Base-by-base conservation (phyloP, 2,797 vertebrate species). In the Falco berigora region DNA sequence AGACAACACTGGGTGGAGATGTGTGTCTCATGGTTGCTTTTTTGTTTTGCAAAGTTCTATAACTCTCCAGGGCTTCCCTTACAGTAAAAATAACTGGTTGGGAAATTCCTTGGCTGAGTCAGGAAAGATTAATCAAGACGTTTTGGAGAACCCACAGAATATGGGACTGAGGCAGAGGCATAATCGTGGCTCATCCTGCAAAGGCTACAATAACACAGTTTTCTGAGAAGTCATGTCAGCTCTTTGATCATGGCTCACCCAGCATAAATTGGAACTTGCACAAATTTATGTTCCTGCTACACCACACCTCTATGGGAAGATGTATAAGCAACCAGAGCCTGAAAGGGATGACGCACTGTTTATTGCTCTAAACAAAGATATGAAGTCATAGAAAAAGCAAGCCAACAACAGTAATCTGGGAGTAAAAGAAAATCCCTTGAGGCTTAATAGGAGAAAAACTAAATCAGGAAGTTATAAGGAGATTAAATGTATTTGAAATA, bases 51-150 rank as follows among this genome's bases (percentile, higher is more conserved):
- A 86, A 88, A 84, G 67, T 84, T 76, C 44, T 88, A 0, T 58
- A 73, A 69, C 30, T 93, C 96, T 94, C 94, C 64, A 69, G 96
- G 76, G 96, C 27, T 86, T 93, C 79, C 83, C 88, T 94, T 81
- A 85, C 59, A 69, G 71, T 89, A 95, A 95, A 94, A 96, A 82
- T 94, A 94, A 86, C 80, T 55, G 56, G 53, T 95, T 96, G 77
- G 72, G 95, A 94, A 95, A 96, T 93, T 85, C 56, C 73, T 96
- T 96, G 93, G 90, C 82, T 76, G 88, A 73, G 55, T 84, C 62
- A 82, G 55, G 72, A 59, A 36, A 34, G n/a, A 67, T 94, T 96
- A 96, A 88, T 94, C 67, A 82, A 85, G 88, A 91, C 2, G 1
- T 40, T 40, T 85, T 90, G 93, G 83, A 90, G 94, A 92, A 49